Base-by-base conservation (phyloP, 2,797 vertebrate species). In the Sebastes minor region DNA sequence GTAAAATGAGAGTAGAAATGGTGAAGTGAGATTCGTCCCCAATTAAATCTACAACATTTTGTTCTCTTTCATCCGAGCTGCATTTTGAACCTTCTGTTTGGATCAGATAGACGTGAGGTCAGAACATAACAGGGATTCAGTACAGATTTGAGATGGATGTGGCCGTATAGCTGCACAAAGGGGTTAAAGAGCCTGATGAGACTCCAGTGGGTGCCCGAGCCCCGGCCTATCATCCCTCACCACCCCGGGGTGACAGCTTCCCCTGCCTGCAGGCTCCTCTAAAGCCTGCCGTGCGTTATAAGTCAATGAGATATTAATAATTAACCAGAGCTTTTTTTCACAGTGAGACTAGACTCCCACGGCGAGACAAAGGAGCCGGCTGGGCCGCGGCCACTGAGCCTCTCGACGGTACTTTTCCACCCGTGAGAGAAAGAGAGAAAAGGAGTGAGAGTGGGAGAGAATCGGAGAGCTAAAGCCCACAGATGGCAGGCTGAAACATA, bases 291-390 rank as follows among this genome's bases (percentile, higher is more conserved):
- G 79, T 75, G 88, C 35, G 49, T 89, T 93, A 84, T 80, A 92
- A 92, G 86, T 91, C 87, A 90, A 87, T 91, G 83, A 87, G 78
- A 92, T 90, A 92, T 95, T 92, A 94, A 94, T 94, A 92, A 94
- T 94, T 93, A 94, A 92, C 90, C 14, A 6, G 25, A 79, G 84
- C 80, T 88, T 88, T 89, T 89, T 86, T 89, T 86, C 79, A 61
- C 76, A 64, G 78, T 68, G 68, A 89, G 88, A 89, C 86, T 35
- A 87, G 81, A 90, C 89, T 93, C 93, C 86, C 91, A 92, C 80
- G 22, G 84, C 63, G 81, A 82, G 75, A 94, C 93, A 93, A 94
- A 91, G 82, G 76, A 78, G 75, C 69, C n/a, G 68, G 70, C 69
- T 56, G 20, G 84, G 80, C 78, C 81, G 75, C 49, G 52, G 83